Evolutionary conservation across 1,140 invertebrate species (phyloP), one percentile per base, ranked within the genome.

Genomic region (Belonocnema kinseyi): DNA sequence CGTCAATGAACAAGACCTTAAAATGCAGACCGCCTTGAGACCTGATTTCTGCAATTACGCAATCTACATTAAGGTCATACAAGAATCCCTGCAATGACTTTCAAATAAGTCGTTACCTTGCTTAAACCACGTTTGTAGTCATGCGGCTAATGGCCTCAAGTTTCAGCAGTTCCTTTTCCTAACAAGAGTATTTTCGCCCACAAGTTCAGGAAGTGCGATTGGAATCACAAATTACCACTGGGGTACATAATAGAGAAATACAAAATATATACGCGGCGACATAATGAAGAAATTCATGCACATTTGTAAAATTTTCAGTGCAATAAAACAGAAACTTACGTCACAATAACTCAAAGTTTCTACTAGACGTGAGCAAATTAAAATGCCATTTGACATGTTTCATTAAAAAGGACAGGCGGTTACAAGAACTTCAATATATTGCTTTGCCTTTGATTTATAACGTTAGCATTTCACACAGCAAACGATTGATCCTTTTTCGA

Each of bases 1-100:
- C 53, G 74, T 79, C 77, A 83, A 72, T 46, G 52, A n/a, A 71
- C 75, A 52, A 77, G 72, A 75, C 72, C 77, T 79, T 73, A 81
- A 80, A 81, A 81, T 82, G 77, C 80, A 50, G 80, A 80, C 77
- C 73, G 66, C 82, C 82, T 83, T 83, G 82, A 80, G 76, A 80
- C 78, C 73, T 61, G 73, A 80, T 77, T 83, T 78, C 81, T 83
- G 80, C 73, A 74, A 79, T 83, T 83, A 79, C 78, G 77, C 77
- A 84, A 79, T 54, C 77, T 73, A 77, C 50, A 70, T 80, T 83
- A 79, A 79, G 72, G 77, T 77, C 77, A 54, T 26, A 61, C 58
- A 53, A 51, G 70, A 77, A 80, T 80, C 79, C 61, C 52, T 74
- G 72, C 77, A 56, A 73, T 72, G 78, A 72, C 72, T 79, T 74